Conservation (phyloP, 2,797 vertebrate species). For the Thaleichthys pacificus region DNA sequence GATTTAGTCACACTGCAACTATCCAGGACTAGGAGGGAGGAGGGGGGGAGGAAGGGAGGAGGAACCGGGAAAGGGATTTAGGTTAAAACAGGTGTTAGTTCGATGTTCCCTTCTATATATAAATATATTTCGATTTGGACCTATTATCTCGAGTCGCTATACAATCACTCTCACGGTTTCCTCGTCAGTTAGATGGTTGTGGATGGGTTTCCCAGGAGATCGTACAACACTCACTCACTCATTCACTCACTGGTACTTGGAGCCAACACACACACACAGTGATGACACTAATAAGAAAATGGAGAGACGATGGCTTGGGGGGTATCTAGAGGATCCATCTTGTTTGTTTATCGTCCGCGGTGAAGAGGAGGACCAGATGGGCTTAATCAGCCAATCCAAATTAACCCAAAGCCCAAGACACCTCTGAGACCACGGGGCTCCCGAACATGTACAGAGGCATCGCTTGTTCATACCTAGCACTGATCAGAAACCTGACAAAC, state of each 20-base stretch:
- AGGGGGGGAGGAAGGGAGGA: constrained; percentile 47
- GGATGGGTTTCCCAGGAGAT: constrained; percentile 40
- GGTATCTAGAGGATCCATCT: constrained; percentile 29
- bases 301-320: not conserved
- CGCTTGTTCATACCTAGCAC: constrained; percentile 46
- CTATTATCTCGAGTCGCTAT: constrained; percentile 40
- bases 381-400: constrained; percentile 27
- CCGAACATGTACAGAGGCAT: constrained; percentile 55
- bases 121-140: constrained; percentile 68
- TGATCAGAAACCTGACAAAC: constrained; percentile 51
- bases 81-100: constrained; percentile 75
- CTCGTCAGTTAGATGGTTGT: constrained; percentile 41
- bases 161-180: constrained; percentile 38
- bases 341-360: constrained; percentile 29
- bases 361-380: constrained; percentile 35
- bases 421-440: constrained; percentile 10
- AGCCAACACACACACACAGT: constrained; percentile 12
- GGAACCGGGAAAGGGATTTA: constrained; percentile 53
- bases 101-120: constrained; percentile 77
- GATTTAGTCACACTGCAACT: constrained; percentile 44
- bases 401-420: constrained; percentile 30
- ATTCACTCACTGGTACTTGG: constrained; percentile 11
- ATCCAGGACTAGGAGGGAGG: constrained; percentile 35
- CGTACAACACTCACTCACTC: constrained; percentile 2
- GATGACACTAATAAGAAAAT: not conserved